Evolutionary conservation across 2,113 vertebrate species (phyloP).

Genomic region (Macquaria ambigua): DNA sequence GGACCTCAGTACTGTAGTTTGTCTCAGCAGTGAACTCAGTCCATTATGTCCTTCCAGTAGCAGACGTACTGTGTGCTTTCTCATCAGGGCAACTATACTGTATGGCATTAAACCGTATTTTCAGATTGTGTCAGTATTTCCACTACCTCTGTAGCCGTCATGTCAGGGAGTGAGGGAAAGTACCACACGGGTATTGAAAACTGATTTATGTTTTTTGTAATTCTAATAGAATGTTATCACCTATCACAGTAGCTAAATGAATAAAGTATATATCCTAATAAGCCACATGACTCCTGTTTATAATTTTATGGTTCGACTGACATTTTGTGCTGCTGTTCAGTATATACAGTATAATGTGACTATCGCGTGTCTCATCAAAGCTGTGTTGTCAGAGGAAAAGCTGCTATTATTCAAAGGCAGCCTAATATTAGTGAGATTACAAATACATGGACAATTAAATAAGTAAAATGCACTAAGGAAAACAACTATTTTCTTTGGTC

Average conservation of each 20-base stretch:
- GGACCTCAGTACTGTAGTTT: slow-evolving; percentile 17
- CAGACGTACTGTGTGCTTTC: slow-evolving; percentile 35
- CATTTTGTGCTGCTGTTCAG: neutral
- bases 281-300: neutral
- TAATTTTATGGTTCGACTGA: neutral
- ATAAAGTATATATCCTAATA: slow-evolving; percentile 59
- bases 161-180: slow-evolving; percentile 42
- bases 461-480: neutral
- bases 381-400: neutral
- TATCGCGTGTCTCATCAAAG: neutral
- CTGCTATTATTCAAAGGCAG: neutral
- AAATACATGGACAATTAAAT: neutral
- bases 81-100: slow-evolving; percentile 35
- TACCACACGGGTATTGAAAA: slow-evolving; percentile 59
- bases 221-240: slow-evolving; percentile 42
- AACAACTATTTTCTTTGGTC: neutral
- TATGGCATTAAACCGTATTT: neutral
- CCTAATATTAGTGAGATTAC: neutral
- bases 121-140: slow-evolving; percentile 54
- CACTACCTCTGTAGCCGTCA: slow-evolving; percentile 74
- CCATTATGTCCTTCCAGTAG: slow-evolving; percentile 43
- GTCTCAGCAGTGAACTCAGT: slow-evolving; percentile 46
- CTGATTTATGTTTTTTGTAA: slow-evolving; percentile 57
- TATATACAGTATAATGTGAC: neutral
- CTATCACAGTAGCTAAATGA: slow-evolving; percentile 63